Percentiles rank a stretch among this genome's conserved stretches.
Evolutionary conservation across 2,113 vertebrate genomes (phyloP).

Genomic region (Forbesichthys agassizii): DNA sequence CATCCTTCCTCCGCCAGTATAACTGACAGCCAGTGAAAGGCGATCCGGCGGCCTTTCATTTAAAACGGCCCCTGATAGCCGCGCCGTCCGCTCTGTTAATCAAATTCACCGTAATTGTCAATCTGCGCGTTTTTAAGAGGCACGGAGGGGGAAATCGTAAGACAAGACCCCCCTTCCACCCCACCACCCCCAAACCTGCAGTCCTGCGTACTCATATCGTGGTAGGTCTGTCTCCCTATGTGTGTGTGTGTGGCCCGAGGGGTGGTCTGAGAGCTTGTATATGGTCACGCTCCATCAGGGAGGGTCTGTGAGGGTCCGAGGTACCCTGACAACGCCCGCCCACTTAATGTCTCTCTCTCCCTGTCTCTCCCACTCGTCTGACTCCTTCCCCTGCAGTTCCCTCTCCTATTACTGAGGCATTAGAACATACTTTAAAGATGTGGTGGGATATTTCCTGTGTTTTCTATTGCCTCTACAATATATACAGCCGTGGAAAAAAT

Average conservation of each 20-base stretch:
- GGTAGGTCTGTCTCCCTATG: background rate
- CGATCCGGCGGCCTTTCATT: slow-evolving; percentile 58
- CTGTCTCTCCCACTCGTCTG: background rate
- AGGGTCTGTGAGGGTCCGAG: slow-evolving; percentile 50
- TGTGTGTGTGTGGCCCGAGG: background rate
- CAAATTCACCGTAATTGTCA: slow-evolving; percentile 75
- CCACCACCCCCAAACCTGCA: background rate
- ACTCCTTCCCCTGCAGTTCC: background rate
- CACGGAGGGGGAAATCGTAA: slow-evolving; percentile 55
- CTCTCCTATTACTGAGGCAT: no score
- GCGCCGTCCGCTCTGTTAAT: slow-evolving; percentile 66
- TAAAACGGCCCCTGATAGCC: slow-evolving; percentile 53
- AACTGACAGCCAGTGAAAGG: slow-evolving; percentile 82
- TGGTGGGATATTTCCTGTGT: no score
- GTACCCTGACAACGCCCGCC: slow-evolving; percentile 42
- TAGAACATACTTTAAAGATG: no score
- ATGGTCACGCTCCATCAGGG: slow-evolving; percentile 65
- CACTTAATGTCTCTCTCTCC: slow-evolving; percentile 39
- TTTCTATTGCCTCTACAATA: no score
- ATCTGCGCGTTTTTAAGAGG: slow-evolving; percentile 64
- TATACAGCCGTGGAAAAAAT: no score
- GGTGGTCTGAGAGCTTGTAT: slow-evolving; percentile 62
- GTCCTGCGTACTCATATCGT: background rate
- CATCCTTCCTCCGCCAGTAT: slow-evolving; percentile 62
- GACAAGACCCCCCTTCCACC: slow-evolving; percentile 15